Evolutionary conservation across 2,113 vertebrate genomes (phyloP).

Genomic region (Uria lomvia): DNA sequence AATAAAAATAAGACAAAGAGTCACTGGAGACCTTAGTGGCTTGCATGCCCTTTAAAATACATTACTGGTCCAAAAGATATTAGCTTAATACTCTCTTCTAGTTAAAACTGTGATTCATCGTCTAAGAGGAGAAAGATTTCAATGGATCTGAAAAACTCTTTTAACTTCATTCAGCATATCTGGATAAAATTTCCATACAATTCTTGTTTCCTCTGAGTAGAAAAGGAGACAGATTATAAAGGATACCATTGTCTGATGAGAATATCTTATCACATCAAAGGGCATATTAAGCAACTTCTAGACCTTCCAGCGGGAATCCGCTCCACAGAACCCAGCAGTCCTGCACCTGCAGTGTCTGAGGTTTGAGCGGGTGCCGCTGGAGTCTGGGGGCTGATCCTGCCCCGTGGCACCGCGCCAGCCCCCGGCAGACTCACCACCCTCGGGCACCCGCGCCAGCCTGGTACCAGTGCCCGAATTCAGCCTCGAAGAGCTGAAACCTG

Average conservation of each 20-base stretch:
- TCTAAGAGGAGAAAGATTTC: conserved; percentile 26
- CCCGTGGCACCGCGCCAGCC: accelerated
- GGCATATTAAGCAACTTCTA: not conserved
- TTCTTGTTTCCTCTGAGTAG: not conserved
- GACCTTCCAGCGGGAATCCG: not conserved
- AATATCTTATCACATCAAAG: not conserved
- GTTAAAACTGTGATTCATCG: conserved; percentile 56
- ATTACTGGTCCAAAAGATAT: conserved; percentile 47
- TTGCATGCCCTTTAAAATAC: conserved; percentile 57
- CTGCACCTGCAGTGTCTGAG: accelerated
- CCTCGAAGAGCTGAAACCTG: accelerated
- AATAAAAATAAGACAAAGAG: conserved; percentile 68
- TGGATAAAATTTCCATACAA: not conserved
- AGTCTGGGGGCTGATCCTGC: not conserved
- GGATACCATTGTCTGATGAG: not conserved
- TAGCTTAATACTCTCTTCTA: conserved; percentile 53
- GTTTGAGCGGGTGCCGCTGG: not conserved
- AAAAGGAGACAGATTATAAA: not conserved
- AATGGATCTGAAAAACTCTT: not conserved
- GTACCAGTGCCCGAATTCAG: accelerated
- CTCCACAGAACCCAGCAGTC: accelerated
- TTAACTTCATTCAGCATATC: not conserved
- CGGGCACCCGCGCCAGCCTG: accelerated
- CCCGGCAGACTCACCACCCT: accelerated
- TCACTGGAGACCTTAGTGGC: conserved; percentile 18